These are phyloP conservation scores for Agrotis segetum DNA, from an alignment of 2,888 invertebrate species.

Conservation along the genomic window DNA sequence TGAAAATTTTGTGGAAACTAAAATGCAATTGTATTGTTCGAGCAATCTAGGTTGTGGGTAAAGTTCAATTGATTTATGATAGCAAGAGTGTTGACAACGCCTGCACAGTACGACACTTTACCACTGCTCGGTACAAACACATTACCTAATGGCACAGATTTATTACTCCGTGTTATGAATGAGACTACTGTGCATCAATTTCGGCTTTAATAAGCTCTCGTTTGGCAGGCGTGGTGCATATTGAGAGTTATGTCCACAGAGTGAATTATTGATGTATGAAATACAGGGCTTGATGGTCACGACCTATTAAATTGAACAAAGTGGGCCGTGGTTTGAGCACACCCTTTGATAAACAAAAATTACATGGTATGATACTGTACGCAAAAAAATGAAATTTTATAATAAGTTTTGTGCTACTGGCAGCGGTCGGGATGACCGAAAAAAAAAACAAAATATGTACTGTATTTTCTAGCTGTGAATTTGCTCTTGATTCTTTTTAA, in stretches of 20 bases:
- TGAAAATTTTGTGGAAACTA: constrained; percentile 16
- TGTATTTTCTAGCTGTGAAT: constrained; percentile 1
- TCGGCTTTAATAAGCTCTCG: constrained; percentile 47
- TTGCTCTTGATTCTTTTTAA: background rate
- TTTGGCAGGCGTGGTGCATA: constrained; percentile 35
- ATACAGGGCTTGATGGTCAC: background rate
- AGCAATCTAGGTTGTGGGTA: constrained; percentile 42
- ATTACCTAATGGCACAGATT: constrained; percentile 56
- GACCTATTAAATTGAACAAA: background rate
- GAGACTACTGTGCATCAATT: constrained; percentile 50
- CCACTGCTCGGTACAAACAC: constrained; percentile 24
- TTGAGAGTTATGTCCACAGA: constrained; percentile 25
- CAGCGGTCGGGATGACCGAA: background rate
- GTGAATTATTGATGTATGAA: constrained; percentile 13
- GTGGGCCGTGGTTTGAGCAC: background rate
- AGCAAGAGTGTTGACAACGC: constrained; percentile 43
- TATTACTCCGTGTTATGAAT: constrained; percentile 44
- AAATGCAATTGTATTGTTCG: constrained; percentile 27
- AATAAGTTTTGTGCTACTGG: constrained; percentile 16
- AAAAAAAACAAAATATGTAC: background rate
- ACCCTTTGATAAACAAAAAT: constrained; percentile 6
- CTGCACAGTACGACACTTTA: constrained; percentile 45
- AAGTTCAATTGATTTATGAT: constrained; percentile 61
- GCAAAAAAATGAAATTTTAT: constrained; percentile 8
- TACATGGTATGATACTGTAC: background rate